These are phyloP conservation scores for Microtus richardsoni DNA, from an alignment of 2,113 vertebrate species.

Conservation along the genomic window DNA sequence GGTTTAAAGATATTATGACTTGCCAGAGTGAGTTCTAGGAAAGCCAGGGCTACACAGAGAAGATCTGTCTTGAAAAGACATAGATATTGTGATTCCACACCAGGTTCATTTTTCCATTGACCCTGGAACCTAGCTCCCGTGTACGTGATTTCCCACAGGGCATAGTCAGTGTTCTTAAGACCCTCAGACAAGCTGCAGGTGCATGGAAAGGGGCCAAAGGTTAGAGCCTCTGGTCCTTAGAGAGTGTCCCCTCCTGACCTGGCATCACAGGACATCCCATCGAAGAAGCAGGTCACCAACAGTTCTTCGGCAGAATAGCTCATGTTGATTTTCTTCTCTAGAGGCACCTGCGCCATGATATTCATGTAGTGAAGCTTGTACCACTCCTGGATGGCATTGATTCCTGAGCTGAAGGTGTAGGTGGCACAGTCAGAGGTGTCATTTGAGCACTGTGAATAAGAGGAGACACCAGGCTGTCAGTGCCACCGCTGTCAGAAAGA, in stretches of 20 bases:
- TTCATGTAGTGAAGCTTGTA: slow-evolving; percentile 92
- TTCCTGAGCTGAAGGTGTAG: slow-evolving; percentile 89
- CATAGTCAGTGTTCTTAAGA: not conserved
- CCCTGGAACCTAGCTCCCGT: not conserved
- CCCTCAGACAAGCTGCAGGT: not conserved
- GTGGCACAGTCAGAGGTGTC: slow-evolving; percentile 84
- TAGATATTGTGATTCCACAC: not conserved
- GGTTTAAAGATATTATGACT: not conserved
- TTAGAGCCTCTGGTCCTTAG: not conserved
- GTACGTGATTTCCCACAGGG: not conserved
- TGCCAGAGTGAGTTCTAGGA: not conserved
- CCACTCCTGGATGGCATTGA: slow-evolving; percentile 91
- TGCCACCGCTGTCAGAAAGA: not conserved
- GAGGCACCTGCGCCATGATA: slow-evolving; percentile 90
- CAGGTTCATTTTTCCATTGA: not conserved
- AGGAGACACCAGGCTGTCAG: not conserved
- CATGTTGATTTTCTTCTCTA: slow-evolving; percentile 87
- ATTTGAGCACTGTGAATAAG: slow-evolving; percentile 85
- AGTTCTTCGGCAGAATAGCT: slow-evolving; percentile 89
- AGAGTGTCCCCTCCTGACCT: slow-evolving; percentile 83
- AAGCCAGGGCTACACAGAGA: not conserved
- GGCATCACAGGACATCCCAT: slow-evolving; percentile 88
- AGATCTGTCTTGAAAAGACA: not conserved
- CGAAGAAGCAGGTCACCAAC: slow-evolving; percentile 88
- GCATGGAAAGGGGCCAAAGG: rapidly evolving